Percentiles rank a stretch among this genome's conserved stretches.
Conservation (phyloP, 2,888 invertebrate species). For the Tipula confusa region DNA sequence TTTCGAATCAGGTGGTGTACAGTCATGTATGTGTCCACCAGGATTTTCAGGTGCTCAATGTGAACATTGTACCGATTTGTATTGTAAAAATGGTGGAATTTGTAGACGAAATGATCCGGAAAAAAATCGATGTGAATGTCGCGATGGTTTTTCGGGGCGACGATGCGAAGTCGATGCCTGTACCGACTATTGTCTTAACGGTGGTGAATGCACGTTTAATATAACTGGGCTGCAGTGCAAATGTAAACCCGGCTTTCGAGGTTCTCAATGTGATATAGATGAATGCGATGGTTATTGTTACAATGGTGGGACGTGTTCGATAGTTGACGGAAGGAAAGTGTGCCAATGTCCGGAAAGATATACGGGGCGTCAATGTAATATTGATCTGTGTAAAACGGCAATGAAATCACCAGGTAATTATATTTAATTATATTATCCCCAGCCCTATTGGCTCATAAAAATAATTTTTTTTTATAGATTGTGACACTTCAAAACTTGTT, state of each 20-base stretch:
- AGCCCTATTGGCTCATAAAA: slow-evolving; percentile 36
- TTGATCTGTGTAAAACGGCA: slow-evolving; percentile 51
- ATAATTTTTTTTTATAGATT: not conserved
- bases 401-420: slow-evolving; percentile 44
- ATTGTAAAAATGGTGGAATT: slow-evolving; percentile 60
- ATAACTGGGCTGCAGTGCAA: slow-evolving; percentile 46
- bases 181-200: slow-evolving; percentile 55
- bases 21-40: slow-evolving; percentile 53
- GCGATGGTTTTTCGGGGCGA: slow-evolving; percentile 55
- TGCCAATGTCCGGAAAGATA: slow-evolving; percentile 52
- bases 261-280: slow-evolving; percentile 54
- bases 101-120: slow-evolving; percentile 51
- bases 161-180: slow-evolving; percentile 59
- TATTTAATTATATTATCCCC: not conserved
- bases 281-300: slow-evolving; percentile 53
- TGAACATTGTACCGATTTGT: slow-evolving; percentile 55
- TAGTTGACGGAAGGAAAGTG: slow-evolving; percentile 38
- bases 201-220: slow-evolving; percentile 51
- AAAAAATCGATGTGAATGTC: slow-evolving; percentile 54
- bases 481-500: slow-evolving; percentile 33
- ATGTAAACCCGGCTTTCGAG: slow-evolving; percentile 45
- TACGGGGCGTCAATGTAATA: slow-evolving; percentile 53
- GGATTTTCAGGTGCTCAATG: slow-evolving; percentile 56
- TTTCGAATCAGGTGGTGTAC: slow-evolving; percentile 44
- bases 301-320: slow-evolving; percentile 50